These are phyloP conservation scores for Patella vulgata DNA, from an alignment of 1,140 invertebrate genomes.

Conservation along the genomic window DNA sequence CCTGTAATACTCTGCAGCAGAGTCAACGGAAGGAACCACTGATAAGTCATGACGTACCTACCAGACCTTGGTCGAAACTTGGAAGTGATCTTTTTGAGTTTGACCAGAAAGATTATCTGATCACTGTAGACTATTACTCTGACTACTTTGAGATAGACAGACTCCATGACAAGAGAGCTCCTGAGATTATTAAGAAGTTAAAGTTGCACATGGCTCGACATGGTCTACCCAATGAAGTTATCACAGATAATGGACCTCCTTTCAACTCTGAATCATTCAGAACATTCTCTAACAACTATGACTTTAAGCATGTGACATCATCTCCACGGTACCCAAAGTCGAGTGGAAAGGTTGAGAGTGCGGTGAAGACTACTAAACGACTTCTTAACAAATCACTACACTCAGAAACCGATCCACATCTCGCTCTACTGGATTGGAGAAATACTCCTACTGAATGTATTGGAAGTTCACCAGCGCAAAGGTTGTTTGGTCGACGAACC, in stretches of 20 bases:
- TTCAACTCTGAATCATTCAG: conserved; percentile 33
- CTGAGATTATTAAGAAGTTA: conserved; percentile 25
- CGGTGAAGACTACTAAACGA: conserved; percentile 39
- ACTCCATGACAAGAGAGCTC: conserved; percentile 16
- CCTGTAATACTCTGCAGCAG: neutral
- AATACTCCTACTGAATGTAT: conserved; percentile 35
- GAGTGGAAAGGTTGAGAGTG: conserved; percentile 40
- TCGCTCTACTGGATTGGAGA: conserved; percentile 27
- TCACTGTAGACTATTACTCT: conserved; percentile 36
- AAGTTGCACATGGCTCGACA: conserved; percentile 29
- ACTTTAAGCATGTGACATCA: conserved; percentile 33
- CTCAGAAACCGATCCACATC: conserved; percentile 13
- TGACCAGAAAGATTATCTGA: conserved; percentile 28
- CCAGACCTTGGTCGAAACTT: conserved; percentile 4
- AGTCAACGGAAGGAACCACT: conserved; percentile 4
- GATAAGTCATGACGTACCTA: conserved; percentile 8
- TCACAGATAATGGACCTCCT: conserved; percentile 34
- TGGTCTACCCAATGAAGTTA: conserved; percentile 28
- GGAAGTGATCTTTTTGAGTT: conserved; percentile 35
- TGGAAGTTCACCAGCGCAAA: conserved; percentile 26
- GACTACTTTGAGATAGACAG: conserved; percentile 33
- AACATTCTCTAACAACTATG: conserved; percentile 30
- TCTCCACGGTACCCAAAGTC: conserved; percentile 25
- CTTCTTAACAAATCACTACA: conserved; percentile 21
- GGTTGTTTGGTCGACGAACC: conserved; percentile 32